Percentiles rank a stretch among this genome's conserved stretches.
Conservation (phyloP, 2,113 vertebrate genomes). For the Madoqua kirkii region DNA sequence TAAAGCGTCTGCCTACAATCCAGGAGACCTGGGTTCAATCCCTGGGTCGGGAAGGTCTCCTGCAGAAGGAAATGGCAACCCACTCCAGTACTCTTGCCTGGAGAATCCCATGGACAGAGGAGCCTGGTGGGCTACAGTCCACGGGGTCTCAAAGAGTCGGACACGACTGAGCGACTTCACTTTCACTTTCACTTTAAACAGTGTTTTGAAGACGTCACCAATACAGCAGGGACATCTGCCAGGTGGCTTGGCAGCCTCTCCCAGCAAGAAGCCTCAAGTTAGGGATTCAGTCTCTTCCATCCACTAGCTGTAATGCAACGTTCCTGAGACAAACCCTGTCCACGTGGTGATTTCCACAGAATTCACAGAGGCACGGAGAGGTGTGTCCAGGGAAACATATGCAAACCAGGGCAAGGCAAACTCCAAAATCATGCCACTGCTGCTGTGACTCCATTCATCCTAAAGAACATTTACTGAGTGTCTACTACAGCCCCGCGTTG, state of each 20-base stretch:
- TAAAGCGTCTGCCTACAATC: too few relatives aligned
- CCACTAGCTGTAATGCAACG: not conserved
- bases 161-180: too few relatives aligned
- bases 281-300: not conserved
- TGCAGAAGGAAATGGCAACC: too few relatives aligned
- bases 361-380: not conserved
- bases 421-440: not conserved
- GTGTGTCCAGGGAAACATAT: rapidly evolving
- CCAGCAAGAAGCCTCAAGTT: not conserved
- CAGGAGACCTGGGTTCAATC: too few relatives aligned
- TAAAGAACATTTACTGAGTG: not conserved
- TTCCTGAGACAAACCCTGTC: not conserved
- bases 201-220: not conserved
- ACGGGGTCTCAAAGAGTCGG: too few relatives aligned
- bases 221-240: not conserved
- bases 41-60: too few relatives aligned
- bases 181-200: not conserved
- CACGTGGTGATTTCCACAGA: not conserved
- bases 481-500: not conserved
- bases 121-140: too few relatives aligned
- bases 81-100: too few relatives aligned
- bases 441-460: not conserved
- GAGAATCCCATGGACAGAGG: too few relatives aligned
- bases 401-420: not conserved
- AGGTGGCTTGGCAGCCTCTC: not conserved